phyloP scores from a whole-genome alignment of 2,888 invertebrate species.

The Creontiades dilutus region DNA sequence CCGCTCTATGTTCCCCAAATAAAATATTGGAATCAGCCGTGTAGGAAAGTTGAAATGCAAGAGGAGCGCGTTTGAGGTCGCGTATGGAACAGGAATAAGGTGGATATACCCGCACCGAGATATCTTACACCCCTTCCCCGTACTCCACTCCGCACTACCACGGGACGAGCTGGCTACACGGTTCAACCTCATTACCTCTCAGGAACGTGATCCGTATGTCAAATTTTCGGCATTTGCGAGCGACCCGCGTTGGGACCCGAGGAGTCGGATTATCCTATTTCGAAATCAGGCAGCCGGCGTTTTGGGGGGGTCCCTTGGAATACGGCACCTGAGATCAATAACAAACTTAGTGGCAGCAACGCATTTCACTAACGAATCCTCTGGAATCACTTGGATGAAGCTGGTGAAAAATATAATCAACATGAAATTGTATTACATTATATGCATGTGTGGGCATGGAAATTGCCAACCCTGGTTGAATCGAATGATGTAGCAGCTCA shows the following conservation, averaged over 20 bases:
- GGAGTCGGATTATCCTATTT: not conserved
- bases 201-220: conserved; percentile 33
- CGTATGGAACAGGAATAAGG: not conserved
- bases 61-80: not conserved
- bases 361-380: no score
- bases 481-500: no score
- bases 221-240: not conserved
- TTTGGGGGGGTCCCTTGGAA: not conserved
- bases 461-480: no score
- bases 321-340: no score
- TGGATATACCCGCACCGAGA: not conserved
- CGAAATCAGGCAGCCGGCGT: not conserved
- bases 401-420: no score
- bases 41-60: not conserved
- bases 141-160: not conserved
- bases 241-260: not conserved
- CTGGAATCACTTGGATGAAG: no score
- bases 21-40: no score
- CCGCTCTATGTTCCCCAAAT: no score
- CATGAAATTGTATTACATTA: no score
- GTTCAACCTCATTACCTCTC: conserved; percentile 30
- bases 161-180: not conserved
- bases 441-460: no score
- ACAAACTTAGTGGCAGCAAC: no score
- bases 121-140: not conserved